Evolutionary conservation across 2,888 invertebrate species (phyloP).

Genomic region (Trichacis sp.): DNA sequence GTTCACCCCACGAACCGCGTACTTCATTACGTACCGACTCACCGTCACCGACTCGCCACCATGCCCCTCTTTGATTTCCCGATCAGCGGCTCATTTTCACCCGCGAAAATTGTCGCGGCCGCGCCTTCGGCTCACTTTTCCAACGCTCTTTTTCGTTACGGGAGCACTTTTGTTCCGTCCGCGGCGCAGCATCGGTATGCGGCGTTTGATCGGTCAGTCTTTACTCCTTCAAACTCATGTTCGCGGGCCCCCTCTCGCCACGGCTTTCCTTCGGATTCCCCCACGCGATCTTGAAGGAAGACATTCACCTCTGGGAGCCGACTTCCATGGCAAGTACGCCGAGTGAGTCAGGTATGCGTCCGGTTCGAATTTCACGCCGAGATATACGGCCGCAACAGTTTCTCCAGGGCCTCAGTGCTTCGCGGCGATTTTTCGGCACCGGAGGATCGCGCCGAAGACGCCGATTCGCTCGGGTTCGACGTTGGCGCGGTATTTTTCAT

Average conservation of each 20-base stretch:
- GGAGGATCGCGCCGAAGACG: too few relatives aligned
- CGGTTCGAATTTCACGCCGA: constrained; percentile 20
- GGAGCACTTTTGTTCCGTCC: constrained; percentile 9
- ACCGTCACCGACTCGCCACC: constrained; percentile 4
- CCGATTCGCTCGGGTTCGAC: too few relatives aligned
- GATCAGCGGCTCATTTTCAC: not conserved
- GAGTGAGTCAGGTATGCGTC: constrained; percentile 33
- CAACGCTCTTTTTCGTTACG: not conserved
- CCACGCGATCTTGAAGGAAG: constrained; percentile 37
- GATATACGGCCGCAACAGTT: constrained; percentile 13
- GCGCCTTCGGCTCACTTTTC: not conserved
- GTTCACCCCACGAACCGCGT: constrained; percentile 29
- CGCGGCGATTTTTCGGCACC: constrained; percentile 31
- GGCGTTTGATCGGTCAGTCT: constrained; percentile 32
- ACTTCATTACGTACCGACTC: constrained; percentile 1
- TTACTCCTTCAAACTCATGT: constrained; percentile 35
- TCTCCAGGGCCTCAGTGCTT: constrained; percentile 19
- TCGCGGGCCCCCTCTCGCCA: constrained; percentile 28
- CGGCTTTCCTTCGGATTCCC: constrained; percentile 38
- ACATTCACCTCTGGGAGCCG: constrained; percentile 37
- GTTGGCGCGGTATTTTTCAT: too few relatives aligned
- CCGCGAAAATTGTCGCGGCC: not conserved
- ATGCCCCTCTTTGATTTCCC: too few relatives aligned
- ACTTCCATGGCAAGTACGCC: constrained; percentile 24
- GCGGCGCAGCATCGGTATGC: constrained; percentile 33